phyloP scores from a whole-genome alignment of 2,888 invertebrate genomes.

The Cacoxenus indagator region DNA sequence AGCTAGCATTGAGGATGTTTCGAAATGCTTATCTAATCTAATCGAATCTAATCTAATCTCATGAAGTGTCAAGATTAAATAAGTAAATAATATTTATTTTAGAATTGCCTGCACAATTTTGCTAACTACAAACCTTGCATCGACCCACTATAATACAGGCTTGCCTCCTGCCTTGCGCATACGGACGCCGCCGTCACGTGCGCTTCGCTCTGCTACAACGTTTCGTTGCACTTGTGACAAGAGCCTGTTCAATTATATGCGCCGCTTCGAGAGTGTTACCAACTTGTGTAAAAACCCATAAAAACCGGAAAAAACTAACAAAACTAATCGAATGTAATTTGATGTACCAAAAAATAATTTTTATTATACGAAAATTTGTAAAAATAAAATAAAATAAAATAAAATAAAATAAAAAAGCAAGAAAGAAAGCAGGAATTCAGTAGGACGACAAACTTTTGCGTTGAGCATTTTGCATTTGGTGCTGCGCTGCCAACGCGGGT shows the following conservation, averaged over 20 bases:
- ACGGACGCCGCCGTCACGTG: neutral
- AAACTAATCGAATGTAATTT: constrained; percentile 47
- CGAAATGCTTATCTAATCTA: neutral
- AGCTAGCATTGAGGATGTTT: neutral
- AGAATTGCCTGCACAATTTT: neutral
- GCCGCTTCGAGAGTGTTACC: constrained; percentile 1
- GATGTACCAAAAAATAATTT: constrained; percentile 63
- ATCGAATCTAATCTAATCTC: neutral
- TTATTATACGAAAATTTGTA: neutral
- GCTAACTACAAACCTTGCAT: neutral
- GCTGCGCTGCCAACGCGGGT: neutral
- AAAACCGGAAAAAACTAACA: neutral
- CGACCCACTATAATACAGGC: too few relatives aligned
- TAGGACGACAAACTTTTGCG: neutral
- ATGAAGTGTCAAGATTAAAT: neutral
- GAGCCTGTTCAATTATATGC: constrained; percentile 3
- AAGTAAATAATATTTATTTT: neutral
- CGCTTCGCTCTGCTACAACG: neutral
- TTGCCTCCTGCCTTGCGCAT: neutral
- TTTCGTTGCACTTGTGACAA: neutral
- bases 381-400: too few relatives aligned
- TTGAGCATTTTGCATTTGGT: neutral
- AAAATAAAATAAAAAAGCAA: neutral
- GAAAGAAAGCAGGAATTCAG: neutral
- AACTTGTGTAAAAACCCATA: neutral